Base-by-base conservation (phyloP, 2,888 invertebrate species). In the Nemotelus pantherinus region DNA sequence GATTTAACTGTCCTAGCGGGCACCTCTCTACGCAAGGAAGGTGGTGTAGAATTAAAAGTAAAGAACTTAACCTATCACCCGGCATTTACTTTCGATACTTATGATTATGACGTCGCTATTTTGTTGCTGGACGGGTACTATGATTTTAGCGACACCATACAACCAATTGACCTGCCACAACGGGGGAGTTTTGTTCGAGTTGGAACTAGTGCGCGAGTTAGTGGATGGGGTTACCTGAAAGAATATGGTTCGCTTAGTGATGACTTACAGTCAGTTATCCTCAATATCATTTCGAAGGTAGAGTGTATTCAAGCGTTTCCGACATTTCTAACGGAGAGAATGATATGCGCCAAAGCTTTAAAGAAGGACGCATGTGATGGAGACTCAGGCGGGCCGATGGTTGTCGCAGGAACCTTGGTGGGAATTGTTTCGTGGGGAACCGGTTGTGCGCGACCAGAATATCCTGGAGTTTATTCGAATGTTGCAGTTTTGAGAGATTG, bases 321-420 rank as follows among this genome's bases (percentile, higher is more conserved):
- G 7, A 9, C 43, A 9, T 3, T 50, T 2, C n/a, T 70, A 25
- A 64, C 65, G 25, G 45, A 57, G 43, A 7, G 5, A 58, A 79
- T 65, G 64, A 77, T 75, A 25, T 75, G 77, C 55, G 71, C 72
- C 3, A 53, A 64, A 44, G 68, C 9, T 6, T 6, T 45, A 10
- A 7, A 44, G 50, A 3, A 67, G 67, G 53, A 45, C 67, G 77
- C 70, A 55, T 55, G 64, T 53, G 10, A 55, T 55, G 77, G 77
- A 10, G 77, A 77, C 57, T 72, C 72, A 5, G 77, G 77, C 41
- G 77, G 77, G 6, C 77, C 77, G 41, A 9, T 74, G 58, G 47
- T 48, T 5, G 44, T 60, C 25, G 48, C n/a, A 7, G 55, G 65
- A 44, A 68, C 41, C 5, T 47, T 67, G 25, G 48, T 43, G 57